Base-by-base conservation (phyloP, 2,113 vertebrate genomes). In the Aegithalos caudatus region DNA sequence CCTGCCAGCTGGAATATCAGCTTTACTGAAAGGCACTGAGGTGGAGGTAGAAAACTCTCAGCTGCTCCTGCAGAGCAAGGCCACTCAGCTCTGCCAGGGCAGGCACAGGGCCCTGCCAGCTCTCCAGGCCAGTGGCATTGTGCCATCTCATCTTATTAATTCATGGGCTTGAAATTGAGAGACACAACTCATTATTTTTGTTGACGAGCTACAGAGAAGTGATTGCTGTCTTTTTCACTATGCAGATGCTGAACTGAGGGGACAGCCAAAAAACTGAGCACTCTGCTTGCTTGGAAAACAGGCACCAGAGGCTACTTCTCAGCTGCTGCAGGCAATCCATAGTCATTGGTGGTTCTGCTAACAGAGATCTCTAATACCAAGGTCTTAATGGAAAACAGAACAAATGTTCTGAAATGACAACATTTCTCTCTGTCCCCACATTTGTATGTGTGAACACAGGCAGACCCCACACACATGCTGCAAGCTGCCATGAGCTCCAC, bases 51-150 rank as follows among this genome's bases (percentile, higher is more conserved):
- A 33, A 74, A 88, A 7, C 31, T 12, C 53, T 33, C 3, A 3
- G n/a, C 74, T 65, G 64, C 31, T 33, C 44, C 47, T 0, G 0
- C 47, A 56, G 62, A 50, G 60, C 45, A 3, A 0, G 1, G 57
- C 47, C 21, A 4, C 37, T 6, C 31, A 50, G 84, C 72, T 56
- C 45, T 48, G 69, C 24, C 1, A 1, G 54, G 58, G 47, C 81
- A 48, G 64, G 6, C 19, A 22, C 5, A 11, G 66, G 47, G 61
- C 64, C 47, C 66, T 29, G 51, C 5, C 1, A 35, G 58, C 51
- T 45, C 33, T 14, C 57, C 58, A 56, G 57, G 7, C 65, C 81
- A 6, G 57, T 31, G 67, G 40, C 79, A 51, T 6, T 28, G 48
- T n/a, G 82, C 86, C 66, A 69, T 6, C 53, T 76, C 57, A 9